These are phyloP conservation scores for Aphis gossypii DNA, from an alignment of 1,140 invertebrate genomes.

Conservation along the genomic window DNA sequence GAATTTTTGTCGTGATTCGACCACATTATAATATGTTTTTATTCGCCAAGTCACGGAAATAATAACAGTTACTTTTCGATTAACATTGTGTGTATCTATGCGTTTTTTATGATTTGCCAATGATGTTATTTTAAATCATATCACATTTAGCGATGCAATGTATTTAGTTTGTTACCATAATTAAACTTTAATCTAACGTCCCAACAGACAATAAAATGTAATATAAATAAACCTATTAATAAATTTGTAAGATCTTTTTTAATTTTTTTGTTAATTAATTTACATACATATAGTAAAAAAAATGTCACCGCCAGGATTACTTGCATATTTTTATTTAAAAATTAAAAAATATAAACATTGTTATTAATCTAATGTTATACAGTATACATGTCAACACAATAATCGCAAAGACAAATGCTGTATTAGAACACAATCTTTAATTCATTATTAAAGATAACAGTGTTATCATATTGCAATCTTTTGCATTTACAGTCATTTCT, in stretches of 20 bases:
- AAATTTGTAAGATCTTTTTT: neutral
- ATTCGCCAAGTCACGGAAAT: neutral
- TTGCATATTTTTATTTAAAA: too few relatives aligned
- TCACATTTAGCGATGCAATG: neutral
- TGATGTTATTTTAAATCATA: neutral
- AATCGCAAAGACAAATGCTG: neutral
- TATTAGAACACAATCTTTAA: neutral
- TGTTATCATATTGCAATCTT: neutral
- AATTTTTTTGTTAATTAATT: neutral
- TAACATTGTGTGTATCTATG: conserved; percentile 11
- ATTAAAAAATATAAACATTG: neutral
- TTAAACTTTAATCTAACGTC: neutral
- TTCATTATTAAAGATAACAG: neutral
- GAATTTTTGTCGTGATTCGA: conserved; percentile 31
- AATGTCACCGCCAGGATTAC: too few relatives aligned
- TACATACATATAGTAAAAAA: neutral
- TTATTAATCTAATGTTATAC: neutral
- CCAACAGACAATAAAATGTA: neutral
- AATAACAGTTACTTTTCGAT: conserved; percentile 32
- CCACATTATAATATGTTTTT: neutral
- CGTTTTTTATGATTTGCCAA: neutral
- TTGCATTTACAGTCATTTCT: neutral
- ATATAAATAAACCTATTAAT: neutral
- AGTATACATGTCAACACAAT: neutral
- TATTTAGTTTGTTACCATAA: neutral